Base-by-base conservation (phyloP, 2,797 vertebrate genomes). In the Coccyzus lansbergi region DNA sequence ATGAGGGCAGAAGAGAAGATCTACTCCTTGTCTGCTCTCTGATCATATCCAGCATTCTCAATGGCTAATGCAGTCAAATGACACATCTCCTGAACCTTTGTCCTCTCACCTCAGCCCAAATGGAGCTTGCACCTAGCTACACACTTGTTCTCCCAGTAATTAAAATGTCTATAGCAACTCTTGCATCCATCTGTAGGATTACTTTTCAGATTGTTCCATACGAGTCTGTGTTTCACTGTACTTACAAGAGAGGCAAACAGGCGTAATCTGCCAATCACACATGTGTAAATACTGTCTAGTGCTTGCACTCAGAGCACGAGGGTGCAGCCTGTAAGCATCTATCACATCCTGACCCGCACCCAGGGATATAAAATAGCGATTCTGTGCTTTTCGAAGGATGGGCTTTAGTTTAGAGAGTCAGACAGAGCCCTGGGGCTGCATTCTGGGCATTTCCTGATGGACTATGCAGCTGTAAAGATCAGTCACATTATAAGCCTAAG, bases 401-500 rank as follows among this genome's bases (percentile, higher is more conserved):
- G 95, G 78, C 67, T 97, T 97, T 90, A 83, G 78, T 97, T 97
- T 95, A 95, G 96, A 96, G 49, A 96, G 94, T 96, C 93, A 97
- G 95, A 96, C 92, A 93, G 94, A 96, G 77, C 22, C 83, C 95
- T 92, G 93, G 88, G 95, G 96, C 92, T 91, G 83, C 2, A 0
- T 94, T 96, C 93, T 90, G 88, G 87, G 86, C 86, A 97, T 96
- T 98, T 98, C 97, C 97, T 98, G 97, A 63, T 92, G 92, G 42
- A 92, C 94, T 88, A 64, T 53, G 91, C 68, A 90, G 94, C 86
- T 95, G 91, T 95, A 97, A 96, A 96, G 91, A 97, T 96, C 97
- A 97, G 95, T 96, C 95, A 86, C 26, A 46, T 89, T 88, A 74
- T 86, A 92, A 92, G 71, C 75, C 91, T 91, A 92, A 97, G 90